Evolutionary conservation across 2,797 vertebrate genomes (phyloP).

Genomic region (Falco concolor): DNA sequence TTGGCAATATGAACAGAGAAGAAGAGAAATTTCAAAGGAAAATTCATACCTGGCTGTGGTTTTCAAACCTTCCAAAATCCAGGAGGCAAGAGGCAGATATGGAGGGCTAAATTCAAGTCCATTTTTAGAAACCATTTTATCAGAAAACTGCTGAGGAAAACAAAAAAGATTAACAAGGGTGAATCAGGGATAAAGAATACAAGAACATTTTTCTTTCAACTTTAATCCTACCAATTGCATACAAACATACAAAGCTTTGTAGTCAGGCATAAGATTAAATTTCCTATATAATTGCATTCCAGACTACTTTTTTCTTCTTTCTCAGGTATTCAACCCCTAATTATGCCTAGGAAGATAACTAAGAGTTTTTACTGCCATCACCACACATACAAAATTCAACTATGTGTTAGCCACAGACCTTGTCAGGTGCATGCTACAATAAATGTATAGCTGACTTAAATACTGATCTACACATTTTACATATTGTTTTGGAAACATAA

Average conservation of each 20-base stretch:
- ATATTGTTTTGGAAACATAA: neutral
- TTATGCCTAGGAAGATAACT: neutral
- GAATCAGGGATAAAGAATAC: neutral
- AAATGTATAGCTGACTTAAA: neutral
- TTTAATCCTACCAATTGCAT: neutral
- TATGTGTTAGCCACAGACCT: neutral
- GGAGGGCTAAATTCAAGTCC: neutral
- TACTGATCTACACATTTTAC: neutral
- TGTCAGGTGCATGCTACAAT: neutral
- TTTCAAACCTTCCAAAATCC: neutral
- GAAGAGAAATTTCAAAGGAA: neutral
- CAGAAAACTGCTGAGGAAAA: neutral
- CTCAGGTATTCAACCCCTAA: neutral
- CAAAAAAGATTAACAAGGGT: neutral
- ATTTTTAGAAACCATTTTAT: neutral
- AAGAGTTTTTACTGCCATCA: conserved; percentile 11
- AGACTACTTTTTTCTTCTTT: neutral
- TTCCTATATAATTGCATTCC: neutral
- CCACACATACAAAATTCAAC: neutral
- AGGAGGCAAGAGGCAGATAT: neutral
- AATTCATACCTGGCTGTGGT: neutral
- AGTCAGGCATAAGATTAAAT: neutral
- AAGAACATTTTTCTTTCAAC: neutral
- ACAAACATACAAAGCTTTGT: neutral
- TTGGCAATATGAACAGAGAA: neutral